phyloP scores from a whole-genome alignment of 2,113 vertebrate species.

The Plectropomus leopardus region DNA sequence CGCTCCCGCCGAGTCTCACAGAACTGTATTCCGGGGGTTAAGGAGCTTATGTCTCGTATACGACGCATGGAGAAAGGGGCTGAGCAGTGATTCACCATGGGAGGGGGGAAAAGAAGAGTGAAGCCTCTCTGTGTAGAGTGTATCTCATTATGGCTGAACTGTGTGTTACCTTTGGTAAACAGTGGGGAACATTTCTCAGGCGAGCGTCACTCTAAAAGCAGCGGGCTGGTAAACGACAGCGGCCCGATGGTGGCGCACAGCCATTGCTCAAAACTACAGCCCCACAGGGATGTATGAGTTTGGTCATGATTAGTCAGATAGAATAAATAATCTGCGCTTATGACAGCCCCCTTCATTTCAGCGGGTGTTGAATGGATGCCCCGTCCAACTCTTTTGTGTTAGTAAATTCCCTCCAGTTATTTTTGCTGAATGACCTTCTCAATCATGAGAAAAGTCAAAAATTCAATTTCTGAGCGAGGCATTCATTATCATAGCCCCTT shows the following conservation, averaged over 20 bases:
- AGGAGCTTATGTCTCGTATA: constrained; percentile 81
- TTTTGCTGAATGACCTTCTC: constrained; percentile 74
- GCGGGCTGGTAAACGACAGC: constrained; percentile 59
- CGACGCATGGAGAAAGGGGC: constrained; percentile 62
- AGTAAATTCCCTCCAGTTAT: constrained; percentile 74
- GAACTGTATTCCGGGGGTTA: constrained; percentile 77
- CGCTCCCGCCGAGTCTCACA: constrained; percentile 67
- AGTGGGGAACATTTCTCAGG: constrained; percentile 68
- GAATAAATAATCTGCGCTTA: constrained; percentile 69
- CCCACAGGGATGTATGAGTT: constrained; percentile 65
- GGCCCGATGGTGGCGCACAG: constrained; percentile 30
- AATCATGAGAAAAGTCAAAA: constrained; percentile 72
- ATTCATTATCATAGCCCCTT: constrained; percentile 67
- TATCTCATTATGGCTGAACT: constrained; percentile 78
- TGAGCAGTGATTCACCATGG: constrained; percentile 70
- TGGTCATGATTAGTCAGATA: constrained; percentile 69
- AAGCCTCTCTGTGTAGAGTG: constrained; percentile 61
- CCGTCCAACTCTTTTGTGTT: constrained; percentile 56
- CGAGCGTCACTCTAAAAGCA: constrained; percentile 52
- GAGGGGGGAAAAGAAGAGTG: constrained; percentile 33
- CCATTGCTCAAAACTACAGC: constrained; percentile 65
- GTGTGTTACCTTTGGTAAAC: constrained; percentile 82
- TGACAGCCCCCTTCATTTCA: constrained; percentile 56
- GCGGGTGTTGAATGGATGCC: constrained; percentile 54
- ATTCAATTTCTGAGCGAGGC: constrained; percentile 66